Evolutionary conservation across 2,797 vertebrate genomes (phyloP).

Genomic region (Sebastes iracundus): DNA sequence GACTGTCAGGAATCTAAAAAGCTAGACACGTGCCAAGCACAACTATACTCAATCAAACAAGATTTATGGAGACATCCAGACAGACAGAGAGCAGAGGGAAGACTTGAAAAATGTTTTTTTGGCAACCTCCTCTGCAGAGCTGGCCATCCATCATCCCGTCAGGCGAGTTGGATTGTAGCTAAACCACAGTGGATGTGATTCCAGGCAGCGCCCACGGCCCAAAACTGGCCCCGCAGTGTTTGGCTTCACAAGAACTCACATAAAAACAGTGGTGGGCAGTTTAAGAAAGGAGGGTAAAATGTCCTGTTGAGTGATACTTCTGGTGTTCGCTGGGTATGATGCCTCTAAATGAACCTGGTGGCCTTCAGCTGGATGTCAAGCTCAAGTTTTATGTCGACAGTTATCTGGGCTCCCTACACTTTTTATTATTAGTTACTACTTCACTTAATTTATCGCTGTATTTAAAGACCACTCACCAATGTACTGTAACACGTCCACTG

Average conservation of each 20-base stretch:
- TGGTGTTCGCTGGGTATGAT: not conserved
- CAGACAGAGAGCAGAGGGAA: not conserved
- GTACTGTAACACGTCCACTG: not conserved
- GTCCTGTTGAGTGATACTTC: constrained; percentile 6
- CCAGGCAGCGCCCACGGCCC: constrained; percentile 39
- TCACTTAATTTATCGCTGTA: not conserved
- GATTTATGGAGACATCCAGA: not conserved
- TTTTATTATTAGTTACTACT: not conserved
- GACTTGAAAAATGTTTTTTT: constrained; percentile 18
- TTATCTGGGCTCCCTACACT: not conserved
- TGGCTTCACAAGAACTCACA: not conserved
- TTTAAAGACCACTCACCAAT: not conserved
- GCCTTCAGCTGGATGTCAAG: not conserved
- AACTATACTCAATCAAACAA: not conserved
- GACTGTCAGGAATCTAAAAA: not conserved
- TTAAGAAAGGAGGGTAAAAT: not conserved
- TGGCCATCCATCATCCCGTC: constrained; percentile 64
- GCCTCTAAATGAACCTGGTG: not conserved
- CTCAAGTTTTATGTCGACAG: not conserved
- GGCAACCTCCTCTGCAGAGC: constrained; percentile 17
- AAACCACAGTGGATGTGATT: constrained; percentile 56
- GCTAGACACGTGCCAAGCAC: not conserved
- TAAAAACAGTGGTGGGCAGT: not conserved
- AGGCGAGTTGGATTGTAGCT: constrained; percentile 28
- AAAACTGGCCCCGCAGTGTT: constrained; percentile 55